Base-by-base conservation (phyloP, 2,113 vertebrate species). In the Phaethon lepturus region DNA sequence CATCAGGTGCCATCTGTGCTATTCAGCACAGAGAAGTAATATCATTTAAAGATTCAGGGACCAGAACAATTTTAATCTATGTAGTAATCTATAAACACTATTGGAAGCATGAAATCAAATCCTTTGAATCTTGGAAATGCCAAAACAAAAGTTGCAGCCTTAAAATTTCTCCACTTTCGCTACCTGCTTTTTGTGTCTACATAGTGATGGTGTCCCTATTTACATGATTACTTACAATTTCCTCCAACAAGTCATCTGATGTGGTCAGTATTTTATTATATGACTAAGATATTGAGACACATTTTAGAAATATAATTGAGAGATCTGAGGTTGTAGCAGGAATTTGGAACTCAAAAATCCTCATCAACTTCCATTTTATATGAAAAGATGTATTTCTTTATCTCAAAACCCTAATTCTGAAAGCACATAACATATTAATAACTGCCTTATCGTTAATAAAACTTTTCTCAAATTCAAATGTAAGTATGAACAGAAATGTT, bases 1-100 rank as follows among this genome's bases (percentile, higher is more conserved):
- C 55, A 68, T 81, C 78, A 92, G 74, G 86, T 90, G 18, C 63
- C 71, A 86, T 86, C 86, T 88, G 72, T 86, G 79, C 64, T 88
- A 52, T 56, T 92, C 59, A 74, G 38, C 15, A 45, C 38, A 42
- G 55, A 53, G 26, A 68, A 74, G 45, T 53, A 77, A 67, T 60
- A 49, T 18, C 12, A 60, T 56, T 58, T 62, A 64, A 67, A 86
- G n/a, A 91, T 40, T 26, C 72, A 76, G n/a, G 23, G 44, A 58
- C 60, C 18, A n/a, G 59, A 69, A 49, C 24, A 11, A 45, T 88
- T 83, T 86, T 38, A 77, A 73, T 73, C 25, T 22, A 3, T 58
- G 6, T 28, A n/a, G 12, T 62, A 66, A 40, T 38, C 24, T 38
- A n/a, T 38, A 62, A 77, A 66, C 18, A 40, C 12, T 74, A 22